Conservation (phyloP, 2,888 invertebrate species). For the Brachyptera risi region DNA sequence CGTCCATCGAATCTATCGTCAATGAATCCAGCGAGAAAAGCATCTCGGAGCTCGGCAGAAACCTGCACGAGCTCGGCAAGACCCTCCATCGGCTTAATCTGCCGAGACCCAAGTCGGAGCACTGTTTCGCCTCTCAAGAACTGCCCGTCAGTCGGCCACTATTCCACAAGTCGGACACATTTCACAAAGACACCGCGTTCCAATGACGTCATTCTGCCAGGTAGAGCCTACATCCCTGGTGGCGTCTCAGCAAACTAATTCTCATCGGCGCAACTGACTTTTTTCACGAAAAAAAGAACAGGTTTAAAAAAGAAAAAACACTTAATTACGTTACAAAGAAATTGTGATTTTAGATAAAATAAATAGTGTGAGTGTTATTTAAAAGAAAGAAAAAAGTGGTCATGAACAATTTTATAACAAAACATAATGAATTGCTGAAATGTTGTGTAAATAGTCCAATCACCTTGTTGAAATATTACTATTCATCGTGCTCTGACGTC, state of each 20-base stretch:
- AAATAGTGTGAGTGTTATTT: conserved; percentile 4
- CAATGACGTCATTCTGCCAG: conserved; percentile 54
- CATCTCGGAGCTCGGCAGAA: conserved; percentile 59
- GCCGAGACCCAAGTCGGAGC: conserved; percentile 79
- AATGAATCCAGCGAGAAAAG: conserved; percentile 34
- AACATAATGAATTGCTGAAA: background rate
- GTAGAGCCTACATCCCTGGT: background rate
- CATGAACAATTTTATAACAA: conserved; percentile 11
- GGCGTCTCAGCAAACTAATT: background rate
- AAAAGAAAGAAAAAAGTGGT: background rate
- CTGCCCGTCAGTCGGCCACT: conserved; percentile 46
- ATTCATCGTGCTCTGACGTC: conserved; percentile 1
- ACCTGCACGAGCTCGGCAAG: conserved; percentile 50
- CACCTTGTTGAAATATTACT: conserved; percentile 11
- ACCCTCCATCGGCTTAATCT: conserved; percentile 56
- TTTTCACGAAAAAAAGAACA: too few relatives aligned
- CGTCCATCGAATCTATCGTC: conserved; percentile 67
- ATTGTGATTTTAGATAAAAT: conserved; percentile 12
- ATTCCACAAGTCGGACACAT: conserved; percentile 77
- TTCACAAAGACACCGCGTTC: conserved; percentile 58
- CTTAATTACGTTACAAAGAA: conserved; percentile 5
- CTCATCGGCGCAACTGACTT: background rate
- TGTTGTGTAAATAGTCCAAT: conserved; percentile 12
- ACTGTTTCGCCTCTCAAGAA: conserved; percentile 65
- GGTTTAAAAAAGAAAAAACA: too few relatives aligned